Conservation (phyloP, 2,888 invertebrate species). For the Lithophane leautieri region DNA sequence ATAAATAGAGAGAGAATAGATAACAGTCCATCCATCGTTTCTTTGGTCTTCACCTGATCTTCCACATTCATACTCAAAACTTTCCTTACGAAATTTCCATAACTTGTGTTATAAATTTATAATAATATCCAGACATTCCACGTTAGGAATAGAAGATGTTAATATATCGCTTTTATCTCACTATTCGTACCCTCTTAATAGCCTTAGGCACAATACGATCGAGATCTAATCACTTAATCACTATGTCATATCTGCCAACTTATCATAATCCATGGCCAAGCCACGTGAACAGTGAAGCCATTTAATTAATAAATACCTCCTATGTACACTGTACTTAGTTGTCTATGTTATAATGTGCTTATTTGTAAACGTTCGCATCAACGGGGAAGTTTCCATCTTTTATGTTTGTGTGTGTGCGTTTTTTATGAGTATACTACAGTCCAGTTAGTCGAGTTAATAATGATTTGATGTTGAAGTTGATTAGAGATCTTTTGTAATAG, state of each 20-base stretch:
- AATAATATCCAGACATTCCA: not conserved
- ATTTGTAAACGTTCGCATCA: conserved; percentile 47
- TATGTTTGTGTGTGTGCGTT: conserved; percentile 12
- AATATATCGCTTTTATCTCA: not conserved
- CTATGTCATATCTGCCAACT: conserved; percentile 50
- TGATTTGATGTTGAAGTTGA: not conserved
- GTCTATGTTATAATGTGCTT: conserved; percentile 38
- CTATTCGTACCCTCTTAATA: conserved; percentile 5
- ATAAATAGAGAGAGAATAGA: too few relatives aligned
- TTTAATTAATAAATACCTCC: conserved; percentile 55
- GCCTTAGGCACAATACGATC: conserved; percentile 45
- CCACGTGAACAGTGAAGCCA: conserved; percentile 54
- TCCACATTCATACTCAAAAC: not conserved
- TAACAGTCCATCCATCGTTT: too few relatives aligned
- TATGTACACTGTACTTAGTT: not conserved
- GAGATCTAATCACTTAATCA: conserved; percentile 29
- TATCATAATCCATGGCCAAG: conserved; percentile 31
- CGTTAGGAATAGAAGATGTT: conserved; percentile 7
- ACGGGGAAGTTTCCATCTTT: conserved; percentile 57
- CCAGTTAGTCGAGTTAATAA: not conserved
- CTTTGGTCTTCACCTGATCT: not conserved
- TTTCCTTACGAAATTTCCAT: too few relatives aligned
- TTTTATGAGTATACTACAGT: not conserved
- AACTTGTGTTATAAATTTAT: not conserved
- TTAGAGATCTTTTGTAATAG: not conserved